Conservation (phyloP, 1,140 invertebrate genomes). For the Lasioglossum baleicum region DNA sequence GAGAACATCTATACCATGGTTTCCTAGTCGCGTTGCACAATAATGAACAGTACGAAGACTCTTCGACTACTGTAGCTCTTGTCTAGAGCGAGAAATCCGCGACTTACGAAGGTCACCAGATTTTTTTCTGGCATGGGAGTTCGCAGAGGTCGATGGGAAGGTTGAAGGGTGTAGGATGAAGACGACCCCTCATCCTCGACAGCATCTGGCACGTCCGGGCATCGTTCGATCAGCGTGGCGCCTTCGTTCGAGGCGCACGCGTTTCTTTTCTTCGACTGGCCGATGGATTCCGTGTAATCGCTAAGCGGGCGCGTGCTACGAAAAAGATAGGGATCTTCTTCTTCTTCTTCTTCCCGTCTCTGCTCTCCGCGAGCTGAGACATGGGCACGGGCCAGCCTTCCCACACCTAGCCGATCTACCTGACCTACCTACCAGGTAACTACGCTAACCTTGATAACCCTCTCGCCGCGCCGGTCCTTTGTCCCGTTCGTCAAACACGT, state of each 20-base stretch:
- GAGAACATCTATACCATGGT: no score
- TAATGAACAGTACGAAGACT: no score
- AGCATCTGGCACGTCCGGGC: constrained; percentile 39
- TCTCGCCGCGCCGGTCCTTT: constrained; percentile 20
- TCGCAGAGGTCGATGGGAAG: not conserved
- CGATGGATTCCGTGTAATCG: constrained; percentile 49
- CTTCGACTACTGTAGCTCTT: no score
- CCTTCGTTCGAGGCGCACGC: constrained; percentile 28
- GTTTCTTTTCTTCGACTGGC: constrained; percentile 57
- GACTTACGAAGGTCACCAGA: not conserved
- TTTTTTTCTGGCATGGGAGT: constrained; percentile 8
- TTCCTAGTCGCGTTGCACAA: no score
- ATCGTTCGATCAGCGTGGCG: constrained; percentile 40
- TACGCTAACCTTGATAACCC: constrained; percentile 61
- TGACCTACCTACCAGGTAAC: constrained; percentile 55
- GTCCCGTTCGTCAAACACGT: constrained; percentile 48
- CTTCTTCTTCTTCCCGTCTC: no score
- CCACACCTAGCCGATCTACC: constrained; percentile 48
- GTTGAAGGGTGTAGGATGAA: no score
- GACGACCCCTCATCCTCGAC: not conserved
- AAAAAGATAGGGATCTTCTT: constrained; percentile 57
- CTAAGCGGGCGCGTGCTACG: constrained; percentile 56
- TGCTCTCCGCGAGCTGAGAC: constrained; percentile 17
- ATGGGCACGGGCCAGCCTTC: constrained; percentile 56
- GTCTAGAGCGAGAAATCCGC: no score